A percentile compares a stretch with the other conserved stretches of the same genome.
Evolutionary conservation across 1,140 invertebrate genomes (phyloP).

Genomic region (Achroia grisella): DNA sequence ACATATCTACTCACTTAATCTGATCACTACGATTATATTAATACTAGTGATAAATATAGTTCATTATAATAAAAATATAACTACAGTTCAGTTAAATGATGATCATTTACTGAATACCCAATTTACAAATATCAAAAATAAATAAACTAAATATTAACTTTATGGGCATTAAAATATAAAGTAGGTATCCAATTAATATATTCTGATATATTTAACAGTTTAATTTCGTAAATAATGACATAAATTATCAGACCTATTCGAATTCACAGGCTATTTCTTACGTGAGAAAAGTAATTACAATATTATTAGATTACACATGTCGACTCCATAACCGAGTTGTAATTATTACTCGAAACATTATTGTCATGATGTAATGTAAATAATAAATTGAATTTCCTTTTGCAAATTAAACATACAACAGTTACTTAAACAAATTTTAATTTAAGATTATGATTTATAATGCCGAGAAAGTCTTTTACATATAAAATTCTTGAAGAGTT

Average conservation of each 20-base stretch:
- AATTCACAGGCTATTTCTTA: too few species aligned
- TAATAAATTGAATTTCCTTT: slow-evolving; percentile 26
- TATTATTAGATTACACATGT: neutral
- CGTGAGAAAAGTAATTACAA: too few species aligned
- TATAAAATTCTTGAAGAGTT: too few species aligned
- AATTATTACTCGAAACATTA: neutral
- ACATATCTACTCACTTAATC: slow-evolving; percentile 13
- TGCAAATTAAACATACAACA: slow-evolving; percentile 23
- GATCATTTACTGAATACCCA: slow-evolving; percentile 10
- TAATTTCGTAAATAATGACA: too few species aligned
- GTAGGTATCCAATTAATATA: too few species aligned
- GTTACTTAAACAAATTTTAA: slow-evolving; percentile 20
- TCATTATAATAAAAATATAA: neutral
- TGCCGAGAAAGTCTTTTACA: too few species aligned
- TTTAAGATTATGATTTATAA: neutral
- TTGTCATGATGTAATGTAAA: slow-evolving; percentile 22
- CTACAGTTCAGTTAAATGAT: neutral
- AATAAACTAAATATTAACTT: neutral
- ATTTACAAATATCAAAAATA: slow-evolving; percentile 10
- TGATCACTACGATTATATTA: slow-evolving; percentile 25
- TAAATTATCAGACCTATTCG: too few species aligned
- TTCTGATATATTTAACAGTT: too few species aligned
- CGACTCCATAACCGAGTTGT: slow-evolving; percentile 10
- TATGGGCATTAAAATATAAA: too few species aligned
- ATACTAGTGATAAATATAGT: slow-evolving; percentile 5